Base-by-base conservation (phyloP, 1,140 invertebrate species). In the Trichonephila clavata region DNA sequence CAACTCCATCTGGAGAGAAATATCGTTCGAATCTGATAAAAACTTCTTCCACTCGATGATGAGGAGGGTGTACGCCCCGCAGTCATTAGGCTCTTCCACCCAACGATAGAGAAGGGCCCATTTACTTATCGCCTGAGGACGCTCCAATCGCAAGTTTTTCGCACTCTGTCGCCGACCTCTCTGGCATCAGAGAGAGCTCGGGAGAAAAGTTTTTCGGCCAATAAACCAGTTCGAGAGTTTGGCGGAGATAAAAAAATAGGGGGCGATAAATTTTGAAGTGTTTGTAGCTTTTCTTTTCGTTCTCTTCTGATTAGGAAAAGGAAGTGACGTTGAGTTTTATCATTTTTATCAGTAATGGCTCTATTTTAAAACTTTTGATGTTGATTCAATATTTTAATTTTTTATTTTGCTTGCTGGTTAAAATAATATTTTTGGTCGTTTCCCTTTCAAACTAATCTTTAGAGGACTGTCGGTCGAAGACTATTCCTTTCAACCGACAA, bases 201-300 rank as follows among this genome's bases (percentile, higher is more conserved):
- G 6, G 21, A 16, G n/a, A 60, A 84, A 84, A 84, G 83, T 27
- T 84, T 83, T 68, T n/a, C 21, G 10, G 83, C 83, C 50, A 60
- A 77, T 77, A 84, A 84, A 84, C 21, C 50, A 60, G 83, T 59
- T 84, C 65, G 65, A 59, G 83, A 21, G 5, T 84, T 84, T 16
- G 21, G 39, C 27, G 32, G 71, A 14, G 32, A 77, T 77, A 77
- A 77, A 16, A 7, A 50, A 5, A n/a, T n/a, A n/a, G 13, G 21
- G 18, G 0, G 2, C 65, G 50, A 50, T 50, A 68, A 13, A 24
- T n/a, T 68, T 68, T 27, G 63, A n/a, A n/a, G 21, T n/a, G n/a
- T 65, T 65, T 65, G 21, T 21, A 68, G n/a, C 13, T 68, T 24
- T 24, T 68, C 10, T 50, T 50, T 50, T 50, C 50, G 4, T 39